phyloP scores from a whole-genome alignment of 2,888 invertebrate species.

The Carpatolechia fugitivella region DNA sequence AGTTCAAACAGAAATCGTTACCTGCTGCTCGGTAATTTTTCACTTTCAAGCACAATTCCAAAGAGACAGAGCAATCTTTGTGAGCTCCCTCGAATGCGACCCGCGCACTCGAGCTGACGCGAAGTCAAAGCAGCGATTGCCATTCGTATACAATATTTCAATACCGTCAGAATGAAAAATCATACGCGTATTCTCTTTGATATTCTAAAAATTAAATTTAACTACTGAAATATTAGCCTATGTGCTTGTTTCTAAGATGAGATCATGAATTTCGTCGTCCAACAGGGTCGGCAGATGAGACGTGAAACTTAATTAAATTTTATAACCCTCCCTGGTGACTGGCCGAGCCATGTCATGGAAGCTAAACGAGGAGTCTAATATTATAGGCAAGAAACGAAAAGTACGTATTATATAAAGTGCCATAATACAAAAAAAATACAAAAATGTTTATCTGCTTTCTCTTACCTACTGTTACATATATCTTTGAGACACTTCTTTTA shows the following conservation, averaged over 20 bases:
- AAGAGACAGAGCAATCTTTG: slow-evolving; percentile 46
- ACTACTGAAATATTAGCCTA: background rate
- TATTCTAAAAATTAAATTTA: too few species aligned
- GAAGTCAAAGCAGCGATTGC: slow-evolving; percentile 42
- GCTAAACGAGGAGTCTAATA: too few species aligned
- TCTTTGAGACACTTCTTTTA: too few species aligned
- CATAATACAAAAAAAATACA: too few species aligned
- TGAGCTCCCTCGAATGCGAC: slow-evolving; percentile 40
- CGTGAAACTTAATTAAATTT: slow-evolving; percentile 43
- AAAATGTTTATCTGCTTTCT: too few species aligned
- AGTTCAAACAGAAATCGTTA: background rate
- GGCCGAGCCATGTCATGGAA: background rate
- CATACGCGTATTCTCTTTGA: too few species aligned
- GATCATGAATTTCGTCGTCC: background rate
- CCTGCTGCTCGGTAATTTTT: slow-evolving; percentile 15
- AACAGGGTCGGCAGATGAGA: slow-evolving; percentile 33
- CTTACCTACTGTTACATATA: too few species aligned
- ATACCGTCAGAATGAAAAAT: slow-evolving; percentile 34
- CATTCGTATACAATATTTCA: slow-evolving; percentile 46
- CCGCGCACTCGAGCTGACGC: slow-evolving; percentile 27
- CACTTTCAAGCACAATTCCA: slow-evolving; percentile 36
- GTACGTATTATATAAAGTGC: too few species aligned
- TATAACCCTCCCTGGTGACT: background rate
- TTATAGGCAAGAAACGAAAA: too few species aligned
- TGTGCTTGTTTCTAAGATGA: background rate